A percentile compares a stretch with the other conserved stretches of the same genome.
Evolutionary conservation across 2,797 vertebrate genomes (phyloP).

Genomic region (Muscicapa striata): DNA sequence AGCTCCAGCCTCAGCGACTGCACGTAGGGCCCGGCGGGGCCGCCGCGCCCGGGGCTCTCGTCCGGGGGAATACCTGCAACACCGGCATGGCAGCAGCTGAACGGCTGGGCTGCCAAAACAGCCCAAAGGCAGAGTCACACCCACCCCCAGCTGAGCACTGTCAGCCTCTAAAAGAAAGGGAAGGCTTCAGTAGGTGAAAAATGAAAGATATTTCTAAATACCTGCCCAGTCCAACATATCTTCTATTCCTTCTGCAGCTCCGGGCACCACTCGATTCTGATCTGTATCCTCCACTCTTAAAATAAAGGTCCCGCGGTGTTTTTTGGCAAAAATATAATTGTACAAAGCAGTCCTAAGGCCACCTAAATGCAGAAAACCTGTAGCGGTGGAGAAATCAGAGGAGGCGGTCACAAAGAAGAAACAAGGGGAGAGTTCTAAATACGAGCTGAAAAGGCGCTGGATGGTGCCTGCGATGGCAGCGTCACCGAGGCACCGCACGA

Average conservation of each 20-base stretch:
- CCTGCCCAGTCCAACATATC: conserved; percentile 94
- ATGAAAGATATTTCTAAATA: conserved; percentile 10
- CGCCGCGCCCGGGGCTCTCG: conserved; percentile 87
- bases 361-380: conserved; percentile 91
- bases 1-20: conserved; percentile 87
- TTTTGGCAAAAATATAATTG: conserved; percentile 93
- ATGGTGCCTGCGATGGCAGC: fast-evolving
- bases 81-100: fast-evolving
- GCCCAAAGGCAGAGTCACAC: neutral
- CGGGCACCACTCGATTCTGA: conserved; percentile 84
- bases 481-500: neutral
- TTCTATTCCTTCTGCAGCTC: conserved; percentile 89
- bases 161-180: fast-evolving
- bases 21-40: conserved; percentile 84
- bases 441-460: fast-evolving
- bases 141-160: fast-evolving
- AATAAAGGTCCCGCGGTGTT: conserved; percentile 85
- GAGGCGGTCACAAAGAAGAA: fast-evolving
- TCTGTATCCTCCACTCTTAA: conserved; percentile 94
- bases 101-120: neutral
- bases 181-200: too few species aligned
- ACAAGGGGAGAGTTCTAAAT: fast-evolving
- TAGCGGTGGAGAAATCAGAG: fast-evolving
- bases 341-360: conserved; percentile 93
- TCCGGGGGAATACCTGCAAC: conserved; percentile 87